Evolutionary conservation across 2,113 vertebrate species (phyloP).

Genomic region (Eulemur rufifrons): DNA sequence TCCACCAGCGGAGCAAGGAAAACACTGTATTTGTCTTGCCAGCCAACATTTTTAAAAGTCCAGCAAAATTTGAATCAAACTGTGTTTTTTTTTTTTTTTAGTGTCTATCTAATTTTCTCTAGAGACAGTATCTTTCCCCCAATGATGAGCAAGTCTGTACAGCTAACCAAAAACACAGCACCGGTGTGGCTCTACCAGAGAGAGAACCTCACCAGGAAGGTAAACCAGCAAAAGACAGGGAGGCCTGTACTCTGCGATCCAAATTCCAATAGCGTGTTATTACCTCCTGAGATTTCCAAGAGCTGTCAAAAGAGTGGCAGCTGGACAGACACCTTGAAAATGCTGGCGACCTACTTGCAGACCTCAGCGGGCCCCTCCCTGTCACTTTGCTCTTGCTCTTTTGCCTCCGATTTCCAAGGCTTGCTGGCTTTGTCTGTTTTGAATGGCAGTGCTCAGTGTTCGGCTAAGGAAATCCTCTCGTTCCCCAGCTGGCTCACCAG

Average conservation of each 20-base stretch:
- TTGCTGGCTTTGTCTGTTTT: not conserved
- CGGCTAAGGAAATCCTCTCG: conserved; percentile 64
- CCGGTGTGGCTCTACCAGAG: not conserved
- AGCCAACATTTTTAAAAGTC: not conserved
- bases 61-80: conserved; percentile 26
- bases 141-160: conserved; percentile 4
- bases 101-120: not conserved
- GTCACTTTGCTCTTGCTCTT: not conserved
- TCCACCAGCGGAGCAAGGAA: conserved; percentile 48
- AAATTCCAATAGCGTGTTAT: not conserved
- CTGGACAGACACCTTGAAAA: not conserved
- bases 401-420: not conserved
- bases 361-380: not conserved
- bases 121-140: conserved; percentile 50
- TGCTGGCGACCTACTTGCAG: not conserved
- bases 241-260: not conserved
- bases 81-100: not conserved
- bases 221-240: not conserved
- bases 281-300: not conserved
- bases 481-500: conserved; percentile 59
- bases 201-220: conserved; percentile 55
- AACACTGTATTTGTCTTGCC: not conserved
- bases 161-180: conserved; percentile 36
- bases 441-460: not conserved
- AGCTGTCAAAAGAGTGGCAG: not conserved